phyloP scores from a whole-genome alignment of 2,797 vertebrate species.

The Crax fasciolata region DNA sequence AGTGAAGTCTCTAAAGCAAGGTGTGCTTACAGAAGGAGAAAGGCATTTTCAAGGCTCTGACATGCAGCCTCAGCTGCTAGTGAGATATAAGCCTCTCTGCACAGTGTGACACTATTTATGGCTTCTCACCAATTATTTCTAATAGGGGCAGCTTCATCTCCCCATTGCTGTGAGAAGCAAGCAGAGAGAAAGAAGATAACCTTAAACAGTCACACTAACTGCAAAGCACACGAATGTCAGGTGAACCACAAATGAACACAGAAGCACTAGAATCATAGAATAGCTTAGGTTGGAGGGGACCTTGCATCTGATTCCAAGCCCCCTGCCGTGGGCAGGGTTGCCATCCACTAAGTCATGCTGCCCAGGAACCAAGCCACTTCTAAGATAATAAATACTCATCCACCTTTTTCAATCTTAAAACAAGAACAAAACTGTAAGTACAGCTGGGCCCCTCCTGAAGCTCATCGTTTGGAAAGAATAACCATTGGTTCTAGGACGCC shows the following conservation, averaged over 20 bases:
- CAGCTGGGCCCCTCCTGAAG: not conserved
- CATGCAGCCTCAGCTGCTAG: not conserved
- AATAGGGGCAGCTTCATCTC: not conserved
- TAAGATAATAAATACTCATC: not conserved
- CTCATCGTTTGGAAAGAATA: rapidly evolving
- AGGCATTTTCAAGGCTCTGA: slow-evolving; percentile 17
- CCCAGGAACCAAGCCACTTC: not conserved
- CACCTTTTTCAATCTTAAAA: not conserved
- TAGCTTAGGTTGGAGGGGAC: too few relatives aligned
- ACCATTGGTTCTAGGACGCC: not conserved
- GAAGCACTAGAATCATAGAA: not conserved
- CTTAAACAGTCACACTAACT: not conserved
- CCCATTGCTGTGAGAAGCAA: not conserved
- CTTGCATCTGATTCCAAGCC: too few relatives aligned
- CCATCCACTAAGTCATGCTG: too few relatives aligned
- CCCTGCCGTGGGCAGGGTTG: too few relatives aligned
- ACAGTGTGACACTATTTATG: not conserved
- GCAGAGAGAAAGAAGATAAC: not conserved
- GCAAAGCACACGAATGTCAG: not conserved
- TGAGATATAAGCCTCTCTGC: not conserved
- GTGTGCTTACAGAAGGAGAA: not conserved
- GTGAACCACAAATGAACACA: slow-evolving; percentile 6
- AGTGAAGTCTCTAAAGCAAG: not conserved
- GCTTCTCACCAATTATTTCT: slow-evolving; percentile 46
- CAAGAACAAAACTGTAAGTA: not conserved